Conservation (phyloP, 2,888 invertebrate genomes). For the Eurois occulta region DNA sequence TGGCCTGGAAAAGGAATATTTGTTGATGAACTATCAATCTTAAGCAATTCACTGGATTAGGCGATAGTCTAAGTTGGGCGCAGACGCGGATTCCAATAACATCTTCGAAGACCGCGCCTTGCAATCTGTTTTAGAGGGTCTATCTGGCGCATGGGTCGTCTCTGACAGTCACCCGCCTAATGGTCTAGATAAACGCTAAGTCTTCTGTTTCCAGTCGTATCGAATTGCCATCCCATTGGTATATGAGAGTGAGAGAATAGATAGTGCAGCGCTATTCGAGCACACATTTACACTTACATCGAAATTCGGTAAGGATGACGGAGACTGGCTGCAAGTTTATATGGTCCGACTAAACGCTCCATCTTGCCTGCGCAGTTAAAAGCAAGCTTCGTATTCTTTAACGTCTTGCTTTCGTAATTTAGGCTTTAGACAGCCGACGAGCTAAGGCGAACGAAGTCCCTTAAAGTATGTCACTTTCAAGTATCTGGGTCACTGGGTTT, state of each 20-base stretch:
- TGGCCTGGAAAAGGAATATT: slow-evolving; percentile 85
- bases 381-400: too few species aligned
- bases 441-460: too few species aligned
- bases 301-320: not conserved
- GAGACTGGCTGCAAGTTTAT: not conserved
- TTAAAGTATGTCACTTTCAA: too few species aligned
- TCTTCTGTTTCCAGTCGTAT: not conserved
- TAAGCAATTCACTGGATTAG: not conserved
- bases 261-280: not conserved
- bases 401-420: too few species aligned
- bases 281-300: not conserved
- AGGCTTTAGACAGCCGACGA: too few species aligned
- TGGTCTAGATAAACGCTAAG: not conserved
- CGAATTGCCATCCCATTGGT: not conserved
- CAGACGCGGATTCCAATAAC: not conserved
- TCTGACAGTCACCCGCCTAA: not conserved
- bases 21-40: not conserved
- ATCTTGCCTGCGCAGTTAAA: too few species aligned
- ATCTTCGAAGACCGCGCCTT: not conserved
- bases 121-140: not conserved
- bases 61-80: too few species aligned
- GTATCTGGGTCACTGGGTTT: not conserved
- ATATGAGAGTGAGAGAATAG: not conserved
- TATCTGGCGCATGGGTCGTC: not conserved
- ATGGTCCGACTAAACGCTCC: too few species aligned